Evolutionary conservation across 2,113 vertebrate species (phyloP).

Genomic region (Phalacrocorax aristotelis): DNA sequence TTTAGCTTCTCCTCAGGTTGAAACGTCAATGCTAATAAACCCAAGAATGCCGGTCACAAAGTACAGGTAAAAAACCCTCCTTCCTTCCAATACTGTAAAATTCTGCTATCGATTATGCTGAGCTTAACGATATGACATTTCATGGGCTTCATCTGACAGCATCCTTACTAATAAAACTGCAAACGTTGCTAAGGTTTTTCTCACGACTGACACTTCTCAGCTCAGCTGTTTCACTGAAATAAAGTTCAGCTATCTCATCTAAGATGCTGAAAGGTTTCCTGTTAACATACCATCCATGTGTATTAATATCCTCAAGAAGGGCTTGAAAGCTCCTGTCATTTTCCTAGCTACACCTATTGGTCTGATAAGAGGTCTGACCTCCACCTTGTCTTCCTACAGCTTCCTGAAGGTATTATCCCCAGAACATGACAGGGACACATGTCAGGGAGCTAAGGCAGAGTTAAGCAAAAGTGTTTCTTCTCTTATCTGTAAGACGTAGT

Average conservation of each 20-base stretch:
- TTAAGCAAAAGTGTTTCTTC: not conserved
- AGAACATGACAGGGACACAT: not conserved
- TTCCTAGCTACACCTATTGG: not conserved
- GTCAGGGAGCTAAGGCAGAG: not conserved
- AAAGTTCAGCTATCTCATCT: not conserved
- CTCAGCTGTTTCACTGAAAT: not conserved
- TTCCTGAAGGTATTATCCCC: not conserved
- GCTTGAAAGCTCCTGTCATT: not conserved
- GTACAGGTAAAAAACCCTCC: not conserved
- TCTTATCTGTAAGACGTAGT: not conserved
- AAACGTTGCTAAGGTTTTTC: not conserved
- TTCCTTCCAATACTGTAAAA: not conserved
- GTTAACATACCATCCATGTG: not conserved
- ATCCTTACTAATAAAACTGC: not conserved
- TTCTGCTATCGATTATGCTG: not conserved
- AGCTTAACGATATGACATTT: not conserved
- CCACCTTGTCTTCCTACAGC: not conserved
- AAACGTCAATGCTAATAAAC: not conserved
- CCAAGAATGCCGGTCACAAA: not conserved
- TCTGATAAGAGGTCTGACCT: not conserved
- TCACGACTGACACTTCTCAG: accelerated
- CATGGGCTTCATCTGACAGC: not conserved
- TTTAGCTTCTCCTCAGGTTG: not conserved
- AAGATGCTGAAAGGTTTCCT: not conserved
- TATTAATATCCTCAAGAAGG: not conserved